A percentile compares a stretch with the other conserved stretches of the same genome.
These are phyloP conservation scores for Xenopus borealis DNA, from an alignment of 2,113 vertebrate genomes.

Conservation along the genomic window DNA sequence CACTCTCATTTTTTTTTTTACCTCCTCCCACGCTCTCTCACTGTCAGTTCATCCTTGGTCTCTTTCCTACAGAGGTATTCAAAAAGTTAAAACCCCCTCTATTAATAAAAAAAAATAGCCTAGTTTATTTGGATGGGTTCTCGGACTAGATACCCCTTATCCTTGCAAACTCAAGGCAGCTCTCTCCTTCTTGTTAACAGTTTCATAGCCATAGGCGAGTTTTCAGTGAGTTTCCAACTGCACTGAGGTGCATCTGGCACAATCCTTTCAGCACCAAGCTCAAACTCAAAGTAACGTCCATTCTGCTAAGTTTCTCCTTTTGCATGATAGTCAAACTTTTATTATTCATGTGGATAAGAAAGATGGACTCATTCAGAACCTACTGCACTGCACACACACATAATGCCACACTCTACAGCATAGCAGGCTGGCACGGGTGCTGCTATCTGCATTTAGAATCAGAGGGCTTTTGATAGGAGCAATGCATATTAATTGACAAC, in stretches of 20 bases:
- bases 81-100: slow-evolving; percentile 65
- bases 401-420: too few species aligned
- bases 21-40: slow-evolving; percentile 6
- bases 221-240: slow-evolving; percentile 58
- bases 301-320: slow-evolving; percentile 48
- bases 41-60: slow-evolving; percentile 48
- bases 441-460: not conserved
- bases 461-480: slow-evolving; percentile 1
- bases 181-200: not conserved
- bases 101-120: slow-evolving; percentile 43
- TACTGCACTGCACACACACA: too few species aligned
- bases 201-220: not conserved
- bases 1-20: slow-evolving; percentile 22
- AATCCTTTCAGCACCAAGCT: slow-evolving; percentile 55
- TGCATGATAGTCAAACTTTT: slow-evolving; percentile 59
- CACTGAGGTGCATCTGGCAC: slow-evolving; percentile 62
- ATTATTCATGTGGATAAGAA: slow-evolving; percentile 14
- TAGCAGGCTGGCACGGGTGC: too few species aligned
- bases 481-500: slow-evolving; percentile 21
- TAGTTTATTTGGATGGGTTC: not conserved
- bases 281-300: slow-evolving; percentile 52
- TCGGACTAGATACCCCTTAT: not conserved
- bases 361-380: not conserved
- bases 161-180: not conserved
- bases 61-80: slow-evolving; percentile 47